These are phyloP conservation scores for Elanoides forficatus DNA, from an alignment of 2,113 vertebrate genomes.

Conservation along the genomic window DNA sequence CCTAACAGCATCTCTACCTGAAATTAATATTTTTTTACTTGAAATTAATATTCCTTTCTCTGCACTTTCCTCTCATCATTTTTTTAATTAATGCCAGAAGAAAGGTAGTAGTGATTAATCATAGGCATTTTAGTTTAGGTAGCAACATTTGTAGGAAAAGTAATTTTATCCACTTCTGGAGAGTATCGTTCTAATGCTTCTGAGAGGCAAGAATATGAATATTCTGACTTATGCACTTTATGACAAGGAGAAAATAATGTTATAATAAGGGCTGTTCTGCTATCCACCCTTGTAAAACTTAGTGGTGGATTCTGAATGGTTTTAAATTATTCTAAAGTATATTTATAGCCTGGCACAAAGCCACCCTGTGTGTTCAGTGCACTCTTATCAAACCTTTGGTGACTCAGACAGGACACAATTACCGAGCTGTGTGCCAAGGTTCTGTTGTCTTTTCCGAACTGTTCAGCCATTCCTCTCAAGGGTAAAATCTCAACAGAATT, in stretches of 20 bases:
- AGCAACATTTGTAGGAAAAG: background rate
- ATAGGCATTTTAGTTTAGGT: background rate
- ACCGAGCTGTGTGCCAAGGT: background rate
- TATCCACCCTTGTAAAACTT: background rate
- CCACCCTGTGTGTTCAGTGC: background rate
- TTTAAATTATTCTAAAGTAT: background rate
- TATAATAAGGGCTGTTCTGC: background rate
- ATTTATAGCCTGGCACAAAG: conserved; percentile 2
- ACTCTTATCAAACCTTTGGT: background rate
- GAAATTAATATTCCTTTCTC: background rate
- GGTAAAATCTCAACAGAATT: background rate
- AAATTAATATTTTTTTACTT: background rate
- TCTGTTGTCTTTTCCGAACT: background rate
- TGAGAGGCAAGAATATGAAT: background rate
- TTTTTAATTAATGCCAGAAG: background rate
- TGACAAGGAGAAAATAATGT: background rate
- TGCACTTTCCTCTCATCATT: background rate
- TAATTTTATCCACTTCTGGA: background rate
- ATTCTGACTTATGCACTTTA: background rate
- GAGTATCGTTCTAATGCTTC: background rate
- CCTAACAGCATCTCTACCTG: background rate
- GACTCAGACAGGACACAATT: conserved; percentile 8
- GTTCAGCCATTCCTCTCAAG: background rate
- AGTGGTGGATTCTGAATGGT: background rate
- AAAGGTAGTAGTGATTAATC: background rate